A percentile compares a stretch with the other conserved stretches of the same genome.
Conservation (phyloP, 2,888 invertebrate species). For the Leptinotarsa juncta region DNA sequence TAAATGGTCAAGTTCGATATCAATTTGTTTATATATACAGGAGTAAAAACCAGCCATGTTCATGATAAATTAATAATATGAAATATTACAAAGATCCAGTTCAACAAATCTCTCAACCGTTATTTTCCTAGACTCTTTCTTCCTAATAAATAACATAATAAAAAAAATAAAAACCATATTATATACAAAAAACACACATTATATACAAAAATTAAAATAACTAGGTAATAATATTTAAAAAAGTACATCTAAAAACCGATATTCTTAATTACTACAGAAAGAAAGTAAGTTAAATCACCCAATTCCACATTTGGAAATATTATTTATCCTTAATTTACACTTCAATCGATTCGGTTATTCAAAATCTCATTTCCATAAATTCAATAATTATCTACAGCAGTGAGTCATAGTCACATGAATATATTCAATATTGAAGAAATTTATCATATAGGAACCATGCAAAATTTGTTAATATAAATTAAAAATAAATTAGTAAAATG, state of each 20-base stretch:
- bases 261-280: not conserved
- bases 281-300: not conserved
- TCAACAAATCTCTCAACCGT: no score
- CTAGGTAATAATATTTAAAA: not conserved
- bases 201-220: constrained; percentile 1
- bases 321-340: not conserved
- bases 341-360: not conserved
- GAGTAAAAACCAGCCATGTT: no score
- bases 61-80: no score
- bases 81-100: no score
- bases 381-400: not conserved
- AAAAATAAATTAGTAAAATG: no score
- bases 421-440: no score
- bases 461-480: no score
- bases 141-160: no score
- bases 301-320: not conserved
- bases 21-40: not conserved
- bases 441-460: no score
- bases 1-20: not conserved
- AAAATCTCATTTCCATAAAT: not conserved
- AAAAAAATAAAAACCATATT: not conserved
- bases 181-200: not conserved
- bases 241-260: not conserved
- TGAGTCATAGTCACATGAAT: no score
- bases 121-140: no score